phyloP scores from a whole-genome alignment of 2,888 invertebrate genomes.

The Hofmannophila pseudospretella region DNA sequence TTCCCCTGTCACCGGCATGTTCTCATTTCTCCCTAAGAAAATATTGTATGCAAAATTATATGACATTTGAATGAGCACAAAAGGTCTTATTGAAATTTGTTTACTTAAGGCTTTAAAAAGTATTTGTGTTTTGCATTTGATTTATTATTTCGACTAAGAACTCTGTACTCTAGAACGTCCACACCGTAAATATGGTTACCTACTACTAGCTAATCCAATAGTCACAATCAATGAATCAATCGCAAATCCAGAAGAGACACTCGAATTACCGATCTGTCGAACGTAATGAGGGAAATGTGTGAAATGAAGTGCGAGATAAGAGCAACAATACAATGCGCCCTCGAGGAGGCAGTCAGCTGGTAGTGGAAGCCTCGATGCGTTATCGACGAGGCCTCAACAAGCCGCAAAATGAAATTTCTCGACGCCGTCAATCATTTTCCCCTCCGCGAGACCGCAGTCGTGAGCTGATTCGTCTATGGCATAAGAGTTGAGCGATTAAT shows the following conservation, averaged over 20 bases:
- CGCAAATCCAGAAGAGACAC: slow-evolving; percentile 21
- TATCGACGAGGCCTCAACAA: slow-evolving; percentile 65
- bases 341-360: slow-evolving; percentile 54
- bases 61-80: slow-evolving; percentile 76
- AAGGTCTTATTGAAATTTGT: slow-evolving; percentile 59
- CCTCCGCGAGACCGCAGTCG: slow-evolving; percentile 42
- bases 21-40: slow-evolving; percentile 71
- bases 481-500: slow-evolving; percentile 4
- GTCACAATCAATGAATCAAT: slow-evolving; percentile 13
- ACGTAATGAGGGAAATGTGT: slow-evolving; percentile 48
- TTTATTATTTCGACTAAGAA: slow-evolving; percentile 1
- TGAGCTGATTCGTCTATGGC: slow-evolving; percentile 22
- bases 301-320: slow-evolving; percentile 60
- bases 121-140: slow-evolving; percentile 16
- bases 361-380: slow-evolving; percentile 49
- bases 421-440: slow-evolving; percentile 74
- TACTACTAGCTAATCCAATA: not conserved
- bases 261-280: slow-evolving; percentile 40
- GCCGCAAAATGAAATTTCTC: slow-evolving; percentile 76
- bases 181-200: not conserved
- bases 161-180: not conserved
- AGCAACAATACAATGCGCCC: slow-evolving; percentile 52
- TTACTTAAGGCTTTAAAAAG: slow-evolving; percentile 39
- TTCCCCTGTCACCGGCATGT: slow-evolving; percentile 69
- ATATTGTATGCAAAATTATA: slow-evolving; percentile 78